phyloP scores from a whole-genome alignment of 2,797 vertebrate genomes.

The Botia kubotai region DNA sequence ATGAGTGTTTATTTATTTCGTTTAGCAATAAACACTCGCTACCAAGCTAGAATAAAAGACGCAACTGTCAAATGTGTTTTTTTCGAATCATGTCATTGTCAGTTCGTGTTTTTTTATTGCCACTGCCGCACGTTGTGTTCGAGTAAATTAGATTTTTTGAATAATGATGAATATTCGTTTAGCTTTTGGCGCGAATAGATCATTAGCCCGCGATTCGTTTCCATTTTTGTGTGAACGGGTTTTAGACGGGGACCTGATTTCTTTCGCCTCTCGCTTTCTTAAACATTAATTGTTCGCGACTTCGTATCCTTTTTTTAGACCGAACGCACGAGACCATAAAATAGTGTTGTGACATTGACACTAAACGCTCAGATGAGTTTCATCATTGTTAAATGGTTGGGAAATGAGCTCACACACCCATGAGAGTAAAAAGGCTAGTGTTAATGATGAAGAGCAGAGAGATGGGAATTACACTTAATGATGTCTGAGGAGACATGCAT shows the following conservation, averaged over 20 bases:
- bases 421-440: conserved; percentile 95
- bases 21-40: background rate
- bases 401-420: conserved; percentile 81
- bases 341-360: conserved; percentile 60
- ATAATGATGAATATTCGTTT: background rate
- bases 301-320: conserved; percentile 54
- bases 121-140: no score
- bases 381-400: conserved; percentile 65
- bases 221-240: background rate
- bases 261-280: background rate
- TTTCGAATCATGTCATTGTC: no score
- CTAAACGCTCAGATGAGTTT: conserved; percentile 80
- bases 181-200: background rate
- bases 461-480: conserved; percentile 97
- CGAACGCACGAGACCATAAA: conserved; percentile 54
- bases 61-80: no score
- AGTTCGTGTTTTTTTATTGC: no score
- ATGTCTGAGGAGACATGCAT: conserved; percentile 85
- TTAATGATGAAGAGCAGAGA: conserved; percentile 92
- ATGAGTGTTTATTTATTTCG: background rate
- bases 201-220: background rate
- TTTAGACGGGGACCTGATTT: background rate
- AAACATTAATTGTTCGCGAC: background rate
- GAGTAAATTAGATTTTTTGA: no score
- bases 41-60: no score